phyloP scores from a whole-genome alignment of 2,797 vertebrate species.

The Centroberyx gerrardi region DNA sequence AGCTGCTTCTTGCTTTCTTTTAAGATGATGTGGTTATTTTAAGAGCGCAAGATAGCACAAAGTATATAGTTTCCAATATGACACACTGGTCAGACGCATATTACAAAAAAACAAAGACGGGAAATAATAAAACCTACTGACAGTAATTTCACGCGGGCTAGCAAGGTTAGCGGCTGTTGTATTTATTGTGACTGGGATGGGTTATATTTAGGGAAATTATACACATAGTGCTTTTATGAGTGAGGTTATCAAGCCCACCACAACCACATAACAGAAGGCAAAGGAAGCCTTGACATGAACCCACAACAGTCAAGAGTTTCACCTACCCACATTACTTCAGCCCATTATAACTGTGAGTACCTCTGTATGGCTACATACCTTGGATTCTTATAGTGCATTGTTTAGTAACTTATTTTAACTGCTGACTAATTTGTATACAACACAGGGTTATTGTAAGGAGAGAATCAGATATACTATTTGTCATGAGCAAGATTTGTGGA shows the following conservation, averaged over 20 bases:
- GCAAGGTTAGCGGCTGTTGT: background rate
- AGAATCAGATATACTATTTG: slow-evolving; percentile 35
- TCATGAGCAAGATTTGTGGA: slow-evolving; percentile 15
- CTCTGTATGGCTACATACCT: slow-evolving; percentile 54
- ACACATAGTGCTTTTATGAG: background rate
- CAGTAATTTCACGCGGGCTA: background rate
- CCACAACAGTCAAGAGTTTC: slow-evolving; percentile 11
- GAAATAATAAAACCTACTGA: slow-evolving; percentile 1
- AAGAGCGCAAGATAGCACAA: slow-evolving; percentile 8
- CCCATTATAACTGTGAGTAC: slow-evolving; percentile 6
- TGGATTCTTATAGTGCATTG: slow-evolving; percentile 54
- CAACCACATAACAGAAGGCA: slow-evolving; percentile 25
- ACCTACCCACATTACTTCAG: slow-evolving; percentile 21
- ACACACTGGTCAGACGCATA: background rate
- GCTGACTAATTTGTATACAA: slow-evolving; percentile 51
- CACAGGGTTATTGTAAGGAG: slow-evolving; percentile 57
- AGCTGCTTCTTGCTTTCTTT: background rate
- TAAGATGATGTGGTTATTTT: slow-evolving; percentile 4
- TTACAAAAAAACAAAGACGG: background rate
- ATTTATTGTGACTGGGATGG: background rate
- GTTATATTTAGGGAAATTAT: background rate
- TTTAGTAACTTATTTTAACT: slow-evolving; percentile 57
- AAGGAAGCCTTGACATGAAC: slow-evolving; percentile 27
- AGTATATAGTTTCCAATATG: background rate
- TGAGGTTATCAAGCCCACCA: slow-evolving; percentile 8